Percentiles rank a stretch among this genome's conserved stretches.
Conservation (phyloP, 2,888 invertebrate species). For the Campoplex capitator region DNA sequence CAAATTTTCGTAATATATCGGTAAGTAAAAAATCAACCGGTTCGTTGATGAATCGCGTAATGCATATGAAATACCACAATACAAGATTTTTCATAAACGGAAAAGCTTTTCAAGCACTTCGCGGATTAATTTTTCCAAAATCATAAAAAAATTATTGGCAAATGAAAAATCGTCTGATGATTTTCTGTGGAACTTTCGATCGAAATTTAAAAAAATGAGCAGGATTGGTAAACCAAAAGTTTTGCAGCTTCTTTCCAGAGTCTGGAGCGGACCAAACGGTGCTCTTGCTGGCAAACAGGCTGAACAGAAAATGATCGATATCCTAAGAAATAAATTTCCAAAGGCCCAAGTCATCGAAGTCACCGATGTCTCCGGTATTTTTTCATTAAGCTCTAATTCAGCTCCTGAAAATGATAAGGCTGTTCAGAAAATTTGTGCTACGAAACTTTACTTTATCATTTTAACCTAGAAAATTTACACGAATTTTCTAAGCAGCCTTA, state of each 20-base stretch:
- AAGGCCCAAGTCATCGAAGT: conserved; percentile 88
- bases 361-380: conserved; percentile 88
- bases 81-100: conserved; percentile 12
- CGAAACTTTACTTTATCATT: not conserved
- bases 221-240: conserved; percentile 80
- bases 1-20: conserved; percentile 80
- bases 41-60: not conserved
- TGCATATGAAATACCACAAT: not conserved
- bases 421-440: not conserved
- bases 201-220: conserved; percentile 69
- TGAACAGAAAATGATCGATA: conserved; percentile 83
- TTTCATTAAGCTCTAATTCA: not conserved
- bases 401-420: not conserved
- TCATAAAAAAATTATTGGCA: conserved; percentile 1
- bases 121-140: conserved; percentile 8
- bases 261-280: conserved; percentile 82
- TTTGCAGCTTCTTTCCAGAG: conserved; percentile 82
- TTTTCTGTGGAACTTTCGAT: not conserved
- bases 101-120: conserved; percentile 36
- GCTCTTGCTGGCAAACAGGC: conserved; percentile 80
- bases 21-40: conserved; percentile 74
- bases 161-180: not conserved
- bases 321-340: conserved; percentile 86
- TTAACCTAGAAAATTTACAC: not conserved
- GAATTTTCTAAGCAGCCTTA: not conserved